Base-by-base conservation (phyloP, 64 coral and sea anemone genomes). In the Platygyra sinensis region DNA sequence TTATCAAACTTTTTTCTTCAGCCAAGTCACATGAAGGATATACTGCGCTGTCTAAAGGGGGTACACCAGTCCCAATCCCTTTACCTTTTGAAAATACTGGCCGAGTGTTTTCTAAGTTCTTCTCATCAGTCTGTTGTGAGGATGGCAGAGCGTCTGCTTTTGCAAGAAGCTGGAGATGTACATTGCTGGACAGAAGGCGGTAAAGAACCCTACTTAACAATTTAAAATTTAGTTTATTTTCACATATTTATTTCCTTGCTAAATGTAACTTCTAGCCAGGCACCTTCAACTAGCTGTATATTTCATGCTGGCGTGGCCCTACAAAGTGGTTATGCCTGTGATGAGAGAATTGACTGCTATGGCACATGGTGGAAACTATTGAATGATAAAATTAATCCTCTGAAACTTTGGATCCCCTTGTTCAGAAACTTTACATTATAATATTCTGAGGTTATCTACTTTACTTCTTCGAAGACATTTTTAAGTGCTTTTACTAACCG, bases 21-120 rank as follows among this genome's bases (percentile, higher is more conserved):
- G 90, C 62, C 80, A 55, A 79, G 72, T 18, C 77, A 69, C 62
- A 71, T 76, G 55, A 67, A 69, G 28, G 82, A 73, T 87, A 20
- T 92, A n/a, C 18, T 92, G 16, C 5, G 60, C 20, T 87, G 82
- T 77, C 19, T 92, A 57, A 64, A 55, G 22, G 80, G 39, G 19
- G 90, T 92, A 32, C 90, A 92, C 31, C 36, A 62, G 30, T 92
- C 90, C 8, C 90, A 92, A 28, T 67, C 83, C 2, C 52, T 84
- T 55, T 67, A 87, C 24, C 62, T 87, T 30, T 22, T 92, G 1
- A 92, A 86, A 62, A 92, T 92, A 57, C 73, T 92, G 19, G 83
- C 46, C 9, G 90, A 92, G 27, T 71, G 50, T 72, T 92, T 87
- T 67, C 73, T 92, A 8, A 64, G 79, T 32, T 92, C 83, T 11